Base-by-base conservation (phyloP, 2,797 vertebrate genomes). In the Rhinophrynus dorsalis region DNA sequence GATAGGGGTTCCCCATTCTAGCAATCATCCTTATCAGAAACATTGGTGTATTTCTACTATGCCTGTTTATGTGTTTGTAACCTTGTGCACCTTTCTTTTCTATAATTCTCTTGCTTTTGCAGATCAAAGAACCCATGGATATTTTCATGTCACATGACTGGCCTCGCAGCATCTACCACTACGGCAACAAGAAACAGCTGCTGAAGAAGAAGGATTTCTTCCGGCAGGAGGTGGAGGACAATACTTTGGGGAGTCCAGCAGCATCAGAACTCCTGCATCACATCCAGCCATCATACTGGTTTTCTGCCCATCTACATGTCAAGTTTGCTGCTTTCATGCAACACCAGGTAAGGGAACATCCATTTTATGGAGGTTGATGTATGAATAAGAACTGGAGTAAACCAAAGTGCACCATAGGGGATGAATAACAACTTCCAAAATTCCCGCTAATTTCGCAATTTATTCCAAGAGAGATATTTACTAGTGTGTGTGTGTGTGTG, bases 101-200 rank as follows among this genome's bases (percentile, higher is more conserved):
- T n/a, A n/a, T n/a, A 30, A 17, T 18, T 18, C 4, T 9, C 6
- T 8, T 9, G 1, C 15, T 38, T 12, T 38, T 75, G 11, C 71
- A 99, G 97, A 78, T 99, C 51, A 92, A 92, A 78, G 92, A 86
- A 78, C 94, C 96, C 9, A 76, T 99, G 6, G 96, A 99, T 75
- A 84, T 99, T 65, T 98, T 99, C 75, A 85, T 98, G 90, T 97
- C 94, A 23, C 97, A 99, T 0, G 97, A 99, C 78, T 99, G 97
- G 97, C 97, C 97, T 2, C 91, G 92, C 74, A 93, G 95, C 32
- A 97, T 99, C 74, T 98, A 96, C 81, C 80, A 95, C 82, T 95
- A 96, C 1, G 96, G 97, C 21, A 90, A 92, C 77, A 98, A 93
- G n/a, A 87, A 85, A 15, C 89, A 93, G 13, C 85, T 99, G 55